phyloP scores from a whole-genome alignment of 2,113 vertebrate genomes.

The Pardalotus punctatus region DNA sequence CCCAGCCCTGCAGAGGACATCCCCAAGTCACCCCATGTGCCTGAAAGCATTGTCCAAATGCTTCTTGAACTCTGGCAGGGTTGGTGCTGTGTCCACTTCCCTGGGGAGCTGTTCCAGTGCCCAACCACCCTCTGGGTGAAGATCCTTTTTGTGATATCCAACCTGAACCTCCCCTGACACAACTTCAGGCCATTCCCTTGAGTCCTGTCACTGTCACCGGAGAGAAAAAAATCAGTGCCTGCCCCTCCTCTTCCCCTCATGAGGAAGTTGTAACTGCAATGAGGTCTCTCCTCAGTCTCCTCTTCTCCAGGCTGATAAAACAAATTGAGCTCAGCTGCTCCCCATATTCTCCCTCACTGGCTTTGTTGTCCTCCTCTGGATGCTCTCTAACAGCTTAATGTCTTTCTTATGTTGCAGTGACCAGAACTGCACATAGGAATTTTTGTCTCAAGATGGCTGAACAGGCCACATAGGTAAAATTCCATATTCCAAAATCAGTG shows the following conservation, averaged over 20 bases:
- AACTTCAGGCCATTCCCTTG: background rate
- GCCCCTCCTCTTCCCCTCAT: background rate
- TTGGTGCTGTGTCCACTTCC: background rate
- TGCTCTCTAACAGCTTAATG: too few species aligned
- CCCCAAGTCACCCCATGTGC: background rate
- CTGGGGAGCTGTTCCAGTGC: background rate
- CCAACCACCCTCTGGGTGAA: rapidly evolving
- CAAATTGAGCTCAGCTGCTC: background rate
- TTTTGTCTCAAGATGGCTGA: background rate
- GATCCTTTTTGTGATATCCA: background rate
- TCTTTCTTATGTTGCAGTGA: background rate
- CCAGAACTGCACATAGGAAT: background rate
- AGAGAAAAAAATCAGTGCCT: background rate
- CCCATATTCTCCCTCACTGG: background rate
- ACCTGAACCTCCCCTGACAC: background rate
- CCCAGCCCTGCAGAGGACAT: too few species aligned
- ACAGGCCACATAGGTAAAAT: background rate
- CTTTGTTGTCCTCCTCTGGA: background rate
- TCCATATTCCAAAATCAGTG: background rate
- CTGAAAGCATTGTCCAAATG: background rate
- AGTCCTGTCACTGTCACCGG: too few species aligned
- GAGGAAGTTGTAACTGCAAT: background rate
- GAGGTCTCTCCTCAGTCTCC: background rate
- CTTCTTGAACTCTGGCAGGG: background rate
- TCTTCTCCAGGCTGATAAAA: background rate